phyloP scores from a whole-genome alignment of 2,888 invertebrate species.

The Malthinus flaveolus region DNA sequence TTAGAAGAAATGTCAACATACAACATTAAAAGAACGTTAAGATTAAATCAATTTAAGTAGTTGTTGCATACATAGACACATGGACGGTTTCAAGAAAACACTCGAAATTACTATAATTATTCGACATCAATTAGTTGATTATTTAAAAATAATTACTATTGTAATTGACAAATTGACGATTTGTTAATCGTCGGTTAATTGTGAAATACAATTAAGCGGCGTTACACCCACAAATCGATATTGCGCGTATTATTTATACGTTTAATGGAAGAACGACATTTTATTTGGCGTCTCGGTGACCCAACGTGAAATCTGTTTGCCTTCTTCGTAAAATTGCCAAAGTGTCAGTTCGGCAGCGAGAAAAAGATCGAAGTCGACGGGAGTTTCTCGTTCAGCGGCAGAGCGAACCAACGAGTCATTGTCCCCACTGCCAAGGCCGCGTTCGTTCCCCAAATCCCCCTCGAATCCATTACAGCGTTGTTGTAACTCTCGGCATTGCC shows the following conservation, averaged over 20 bases:
- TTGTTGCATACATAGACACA: not conserved
- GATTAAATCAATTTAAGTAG: constrained; percentile 1
- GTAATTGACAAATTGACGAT: not conserved
- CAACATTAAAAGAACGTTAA: constrained; percentile 6
- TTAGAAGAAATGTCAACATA: constrained; percentile 2
- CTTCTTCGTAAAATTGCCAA: too few species aligned
- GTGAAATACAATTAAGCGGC: not conserved
- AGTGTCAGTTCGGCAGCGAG: not conserved
- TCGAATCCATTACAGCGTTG: constrained; percentile 13
- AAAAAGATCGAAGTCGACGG: not conserved
- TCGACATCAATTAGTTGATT: not conserved
- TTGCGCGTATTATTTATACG: not conserved
- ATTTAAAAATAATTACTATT: too few species aligned
- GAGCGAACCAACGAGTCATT: constrained; percentile 30
- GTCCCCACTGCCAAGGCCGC: constrained; percentile 44
- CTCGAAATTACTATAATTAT: not conserved
- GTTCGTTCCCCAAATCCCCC: constrained; percentile 21
- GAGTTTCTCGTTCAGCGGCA: constrained; percentile 7
- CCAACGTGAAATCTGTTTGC: too few species aligned
- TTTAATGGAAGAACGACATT: not conserved
- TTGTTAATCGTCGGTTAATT: not conserved
- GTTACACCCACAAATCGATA: not conserved
- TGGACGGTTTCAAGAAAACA: not conserved
- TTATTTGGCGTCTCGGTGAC: not conserved
- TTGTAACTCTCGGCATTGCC: too few species aligned